Evolutionary conservation across 2,797 vertebrate genomes (phyloP).

Genomic region (Aythya fuligula): DNA sequence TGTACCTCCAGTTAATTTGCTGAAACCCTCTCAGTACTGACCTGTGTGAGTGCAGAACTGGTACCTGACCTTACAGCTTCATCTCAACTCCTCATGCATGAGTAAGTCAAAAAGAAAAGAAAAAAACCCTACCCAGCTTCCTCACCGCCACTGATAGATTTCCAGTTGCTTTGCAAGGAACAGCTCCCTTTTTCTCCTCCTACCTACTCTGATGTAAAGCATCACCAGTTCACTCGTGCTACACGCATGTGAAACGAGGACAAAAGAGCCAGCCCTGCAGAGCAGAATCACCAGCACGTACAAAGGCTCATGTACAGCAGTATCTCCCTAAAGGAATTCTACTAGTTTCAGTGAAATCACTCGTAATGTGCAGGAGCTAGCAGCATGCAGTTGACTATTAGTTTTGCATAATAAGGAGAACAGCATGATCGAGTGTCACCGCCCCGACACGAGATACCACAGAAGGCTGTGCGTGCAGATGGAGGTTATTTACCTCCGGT

Average conservation of each 20-base stretch:
- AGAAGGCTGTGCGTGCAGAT: neutral
- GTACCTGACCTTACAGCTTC: neutral
- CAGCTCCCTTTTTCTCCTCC: neutral
- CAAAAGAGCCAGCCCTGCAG: neutral
- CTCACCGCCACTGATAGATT: neutral
- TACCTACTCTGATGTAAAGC: neutral
- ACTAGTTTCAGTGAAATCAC: neutral
- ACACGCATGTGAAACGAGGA: neutral
- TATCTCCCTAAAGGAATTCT: neutral
- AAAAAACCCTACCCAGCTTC: neutral
- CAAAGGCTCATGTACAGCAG: neutral
- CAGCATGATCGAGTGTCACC: neutral
- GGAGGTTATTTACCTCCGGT: neutral
- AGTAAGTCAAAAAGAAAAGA: neutral
- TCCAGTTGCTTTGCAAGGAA: neutral
- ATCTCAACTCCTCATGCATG: neutral
- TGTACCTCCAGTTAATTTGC: neutral
- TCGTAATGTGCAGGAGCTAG: neutral
- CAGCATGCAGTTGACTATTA: fast-evolving
- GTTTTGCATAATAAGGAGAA: neutral
- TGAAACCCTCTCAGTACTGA: neutral
- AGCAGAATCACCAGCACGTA: neutral
- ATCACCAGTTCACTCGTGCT: neutral
- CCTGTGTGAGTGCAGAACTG: neutral
- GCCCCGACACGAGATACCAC: fast-evolving